These are phyloP conservation scores for Shargacucullia verbasci DNA, from an alignment of 2,888 invertebrate species.

Conservation along the genomic window DNA sequence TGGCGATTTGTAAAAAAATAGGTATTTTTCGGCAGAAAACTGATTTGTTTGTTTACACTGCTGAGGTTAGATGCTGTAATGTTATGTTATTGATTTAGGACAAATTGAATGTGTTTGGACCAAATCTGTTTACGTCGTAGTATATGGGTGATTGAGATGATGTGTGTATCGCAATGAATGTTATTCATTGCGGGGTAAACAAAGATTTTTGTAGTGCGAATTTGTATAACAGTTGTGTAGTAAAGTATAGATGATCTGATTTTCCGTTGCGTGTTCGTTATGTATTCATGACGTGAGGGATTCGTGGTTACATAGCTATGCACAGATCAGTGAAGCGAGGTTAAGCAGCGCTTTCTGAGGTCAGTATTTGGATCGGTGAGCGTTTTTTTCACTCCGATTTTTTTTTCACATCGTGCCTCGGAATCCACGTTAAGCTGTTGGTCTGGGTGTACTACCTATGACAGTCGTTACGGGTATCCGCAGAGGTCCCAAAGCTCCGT, in stretches of 20 bases:
- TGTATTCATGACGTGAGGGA: no score
- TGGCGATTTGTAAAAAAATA: constrained; percentile 45
- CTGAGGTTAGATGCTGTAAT: constrained; percentile 13
- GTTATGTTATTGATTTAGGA: constrained; percentile 42
- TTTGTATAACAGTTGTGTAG: background rate
- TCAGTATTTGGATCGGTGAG: no score
- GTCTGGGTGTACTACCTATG: no score
- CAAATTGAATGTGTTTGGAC: constrained; percentile 11
- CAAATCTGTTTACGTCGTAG: constrained; percentile 12
- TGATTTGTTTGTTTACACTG: constrained; percentile 50
- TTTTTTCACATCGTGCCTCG: no score
- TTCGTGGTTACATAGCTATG: no score
- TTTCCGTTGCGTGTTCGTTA: background rate
- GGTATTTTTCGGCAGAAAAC: constrained; percentile 24
- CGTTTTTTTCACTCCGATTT: no score
- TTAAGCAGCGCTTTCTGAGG: no score
- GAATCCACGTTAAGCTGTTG: no score
- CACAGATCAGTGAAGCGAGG: no score
- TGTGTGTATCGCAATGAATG: constrained; percentile 6
- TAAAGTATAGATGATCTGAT: constrained; percentile 3
- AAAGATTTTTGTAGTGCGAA: constrained; percentile 2
- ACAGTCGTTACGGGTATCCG: no score
- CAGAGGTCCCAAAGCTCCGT: no score
- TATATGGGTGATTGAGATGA: constrained; percentile 17
- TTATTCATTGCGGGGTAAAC: constrained; percentile 15